Evolutionary conservation across 2,888 invertebrate genomes (phyloP).

Genomic region (Mylabris sibirica): DNA sequence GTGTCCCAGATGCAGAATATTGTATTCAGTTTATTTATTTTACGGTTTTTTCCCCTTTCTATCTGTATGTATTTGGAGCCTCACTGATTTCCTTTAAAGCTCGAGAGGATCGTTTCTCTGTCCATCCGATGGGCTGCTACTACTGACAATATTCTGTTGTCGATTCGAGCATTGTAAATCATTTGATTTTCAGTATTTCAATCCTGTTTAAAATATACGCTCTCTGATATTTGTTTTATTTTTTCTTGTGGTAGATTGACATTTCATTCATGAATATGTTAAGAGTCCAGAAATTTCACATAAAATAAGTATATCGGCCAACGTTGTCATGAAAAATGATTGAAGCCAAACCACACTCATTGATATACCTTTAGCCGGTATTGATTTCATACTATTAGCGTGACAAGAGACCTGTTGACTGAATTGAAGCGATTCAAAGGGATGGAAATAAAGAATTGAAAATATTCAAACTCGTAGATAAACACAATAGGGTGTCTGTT

Average conservation of each 20-base stretch:
- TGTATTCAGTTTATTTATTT: not conserved
- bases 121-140: not conserved
- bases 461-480: not conserved
- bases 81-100: not conserved
- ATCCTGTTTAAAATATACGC: not conserved
- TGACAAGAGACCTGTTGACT: slow-evolving; percentile 6
- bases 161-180: not conserved
- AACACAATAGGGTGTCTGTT: too few relatives aligned
- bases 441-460: not conserved
- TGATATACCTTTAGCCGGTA: not conserved
- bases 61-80: not conserved
- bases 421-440: not conserved
- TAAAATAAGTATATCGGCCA: not conserved
- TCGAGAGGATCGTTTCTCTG: not conserved
- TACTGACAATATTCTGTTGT: not conserved
- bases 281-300: too few relatives aligned
- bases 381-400: not conserved
- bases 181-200: not conserved
- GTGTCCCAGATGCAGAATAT: slow-evolving; percentile 5
- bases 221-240: too few relatives aligned
- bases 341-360: not conserved
- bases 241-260: not conserved
- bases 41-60: not conserved
- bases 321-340: not conserved
- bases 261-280: not conserved